These are phyloP conservation scores for Odontocerum albicorne DNA, from an alignment of 2,888 invertebrate species.

Conservation along the genomic window DNA sequence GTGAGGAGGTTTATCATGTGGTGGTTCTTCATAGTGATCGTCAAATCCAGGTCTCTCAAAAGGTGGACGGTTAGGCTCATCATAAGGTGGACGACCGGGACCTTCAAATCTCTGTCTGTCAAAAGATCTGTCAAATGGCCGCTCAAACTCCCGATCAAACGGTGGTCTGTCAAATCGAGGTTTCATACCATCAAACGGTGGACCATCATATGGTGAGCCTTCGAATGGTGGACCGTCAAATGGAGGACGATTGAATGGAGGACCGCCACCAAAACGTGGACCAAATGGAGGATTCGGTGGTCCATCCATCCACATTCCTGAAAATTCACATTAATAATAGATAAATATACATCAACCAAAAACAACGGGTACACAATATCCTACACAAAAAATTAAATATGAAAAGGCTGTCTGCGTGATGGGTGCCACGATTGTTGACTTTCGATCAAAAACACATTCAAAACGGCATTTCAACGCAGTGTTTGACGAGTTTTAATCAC, in stretches of 20 bases:
- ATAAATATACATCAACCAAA: too few species aligned
- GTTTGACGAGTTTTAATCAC: too few species aligned
- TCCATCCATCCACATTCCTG: conserved; percentile 48
- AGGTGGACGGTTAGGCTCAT: conserved; percentile 21
- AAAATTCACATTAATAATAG: conserved; percentile 3
- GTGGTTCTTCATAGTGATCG: conserved; percentile 39
- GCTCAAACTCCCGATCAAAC: conserved; percentile 41
- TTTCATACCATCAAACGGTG: conserved; percentile 38
- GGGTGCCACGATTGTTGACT: too few species aligned
- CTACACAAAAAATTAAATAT: too few species aligned
- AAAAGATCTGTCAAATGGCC: conserved; percentile 39
- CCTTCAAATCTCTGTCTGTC: conserved; percentile 44
- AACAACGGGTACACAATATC: too few species aligned
- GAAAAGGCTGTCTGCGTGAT: too few species aligned
- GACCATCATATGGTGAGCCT: conserved; percentile 46
- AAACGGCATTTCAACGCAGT: too few species aligned
- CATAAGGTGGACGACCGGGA: conserved; percentile 36
- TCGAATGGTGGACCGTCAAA: conserved; percentile 41
- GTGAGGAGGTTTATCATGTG: conserved; percentile 35
- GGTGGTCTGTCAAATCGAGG: conserved; percentile 41
- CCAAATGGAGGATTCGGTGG: conserved; percentile 42
- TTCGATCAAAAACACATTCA: too few species aligned
- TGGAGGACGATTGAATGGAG: conserved; percentile 44
- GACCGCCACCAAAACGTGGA: conserved; percentile 50
- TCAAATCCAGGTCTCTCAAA: conserved; percentile 38